Evolutionary conservation across 2,888 invertebrate genomes (phyloP).

Genomic region (Bedellia somnulentella): DNA sequence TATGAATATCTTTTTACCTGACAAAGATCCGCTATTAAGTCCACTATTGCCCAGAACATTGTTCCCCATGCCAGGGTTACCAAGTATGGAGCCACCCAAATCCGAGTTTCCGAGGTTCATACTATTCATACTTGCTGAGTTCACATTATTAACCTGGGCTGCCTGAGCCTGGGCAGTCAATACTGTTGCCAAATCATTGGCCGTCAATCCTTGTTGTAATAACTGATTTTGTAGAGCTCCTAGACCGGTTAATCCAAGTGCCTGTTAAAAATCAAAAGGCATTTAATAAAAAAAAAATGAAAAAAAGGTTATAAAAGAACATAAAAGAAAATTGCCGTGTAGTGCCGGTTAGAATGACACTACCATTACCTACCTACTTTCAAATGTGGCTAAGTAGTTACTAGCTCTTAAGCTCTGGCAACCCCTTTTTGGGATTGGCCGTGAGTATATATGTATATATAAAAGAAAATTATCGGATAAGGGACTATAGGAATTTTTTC

Average conservation of each 20-base stretch:
- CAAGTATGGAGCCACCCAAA: conserved; percentile 11
- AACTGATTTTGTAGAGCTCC: conserved; percentile 52
- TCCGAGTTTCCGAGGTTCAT: conserved; percentile 16
- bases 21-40: conserved; percentile 36
- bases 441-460: too few relatives aligned
- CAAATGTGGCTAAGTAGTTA: too few relatives aligned
- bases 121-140: too few relatives aligned
- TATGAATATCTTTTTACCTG: too few relatives aligned
- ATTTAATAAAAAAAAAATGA: not conserved
- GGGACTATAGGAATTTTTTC: too few relatives aligned
- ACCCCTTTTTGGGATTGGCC: too few relatives aligned
- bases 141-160: conserved; percentile 20
- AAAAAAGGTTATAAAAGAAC: not conserved
- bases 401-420: too few relatives aligned
- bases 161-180: conserved; percentile 32
- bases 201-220: conserved; percentile 49
- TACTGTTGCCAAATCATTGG: conserved; percentile 40
- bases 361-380: too few relatives aligned
- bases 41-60: conserved; percentile 24
- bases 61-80: conserved; percentile 21
- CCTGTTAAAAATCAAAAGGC: conserved; percentile 22
- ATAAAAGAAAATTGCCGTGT: too few relatives aligned
- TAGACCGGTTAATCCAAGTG: conserved; percentile 40
- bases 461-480: too few relatives aligned
- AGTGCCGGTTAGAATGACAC: too few relatives aligned